These are phyloP conservation scores for Amphipoea oculea DNA, from an alignment of 2,888 invertebrate genomes.

Conservation along the genomic window DNA sequence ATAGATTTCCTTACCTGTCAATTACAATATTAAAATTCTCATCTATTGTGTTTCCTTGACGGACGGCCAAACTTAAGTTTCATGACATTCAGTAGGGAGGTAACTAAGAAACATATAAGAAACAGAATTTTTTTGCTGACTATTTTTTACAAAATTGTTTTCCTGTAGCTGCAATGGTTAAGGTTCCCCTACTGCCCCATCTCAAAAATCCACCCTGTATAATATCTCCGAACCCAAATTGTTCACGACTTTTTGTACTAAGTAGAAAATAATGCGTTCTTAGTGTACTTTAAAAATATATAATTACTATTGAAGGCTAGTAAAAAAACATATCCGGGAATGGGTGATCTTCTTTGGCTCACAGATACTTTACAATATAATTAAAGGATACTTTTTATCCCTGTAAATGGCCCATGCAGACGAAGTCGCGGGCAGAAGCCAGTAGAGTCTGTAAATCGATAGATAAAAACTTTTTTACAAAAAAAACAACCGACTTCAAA, in stretches of 20 bases:
- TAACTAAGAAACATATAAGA: too few species aligned
- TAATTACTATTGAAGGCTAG: not conserved
- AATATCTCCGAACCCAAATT: not conserved
- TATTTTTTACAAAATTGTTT: too few species aligned
- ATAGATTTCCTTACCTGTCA: not conserved
- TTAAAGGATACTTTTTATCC: not conserved
- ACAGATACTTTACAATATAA: not conserved
- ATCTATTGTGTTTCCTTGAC: not conserved
- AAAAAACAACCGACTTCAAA: too few species aligned
- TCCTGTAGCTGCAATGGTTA: too few species aligned
- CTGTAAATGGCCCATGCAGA: not conserved
- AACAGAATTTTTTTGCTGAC: too few species aligned
- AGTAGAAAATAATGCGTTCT: not conserved
- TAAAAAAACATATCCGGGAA: not conserved
- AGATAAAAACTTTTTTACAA: too few species aligned
- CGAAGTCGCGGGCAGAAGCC: too few species aligned
- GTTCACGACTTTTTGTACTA: not conserved
- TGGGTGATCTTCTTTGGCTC: not conserved
- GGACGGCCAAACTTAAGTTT: too few species aligned
- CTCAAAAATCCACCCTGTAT: not conserved
- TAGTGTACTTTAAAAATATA: not conserved
- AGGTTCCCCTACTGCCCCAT: not conserved
- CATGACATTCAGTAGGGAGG: too few species aligned
- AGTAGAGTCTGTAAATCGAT: not conserved
- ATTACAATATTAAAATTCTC: not conserved